Conservation (phyloP, 2,797 vertebrate genomes). For the Enteromius paludinosus region DNA sequence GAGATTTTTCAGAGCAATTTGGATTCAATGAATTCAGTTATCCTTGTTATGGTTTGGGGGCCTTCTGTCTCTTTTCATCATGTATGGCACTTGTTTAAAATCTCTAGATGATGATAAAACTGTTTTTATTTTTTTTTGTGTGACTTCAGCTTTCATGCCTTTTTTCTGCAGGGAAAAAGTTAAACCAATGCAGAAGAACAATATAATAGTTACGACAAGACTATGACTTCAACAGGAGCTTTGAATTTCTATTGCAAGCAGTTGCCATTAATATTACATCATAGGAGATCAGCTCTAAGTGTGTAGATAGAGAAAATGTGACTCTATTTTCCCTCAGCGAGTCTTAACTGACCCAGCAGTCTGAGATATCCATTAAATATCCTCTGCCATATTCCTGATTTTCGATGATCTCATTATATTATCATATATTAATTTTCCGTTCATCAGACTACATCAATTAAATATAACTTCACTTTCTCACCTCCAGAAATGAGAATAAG, state of each 20-base stretch:
- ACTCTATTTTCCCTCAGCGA: not conserved
- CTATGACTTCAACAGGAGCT: not conserved
- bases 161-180: not conserved
- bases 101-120: not conserved
- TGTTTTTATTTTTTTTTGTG: not conserved
- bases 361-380: conserved; percentile 25
- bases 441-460: conserved; percentile 24
- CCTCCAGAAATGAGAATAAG: conserved; percentile 10
- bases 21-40: not conserved
- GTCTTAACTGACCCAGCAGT: not conserved
- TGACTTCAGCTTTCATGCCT: not conserved
- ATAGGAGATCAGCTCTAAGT: not conserved
- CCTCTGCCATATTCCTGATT: conserved; percentile 16
- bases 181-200: not conserved
- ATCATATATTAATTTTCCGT: conserved; percentile 18
- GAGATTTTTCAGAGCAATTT: not conserved
- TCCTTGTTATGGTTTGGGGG: not conserved
- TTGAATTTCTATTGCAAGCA: not conserved
- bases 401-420: conserved; percentile 9
- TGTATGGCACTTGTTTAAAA: not conserved
- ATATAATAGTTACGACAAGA: not conserved
- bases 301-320: not conserved
- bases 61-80: not conserved
- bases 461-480: conserved; percentile 25
- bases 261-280: not conserved